phyloP scores from a whole-genome alignment of 2,797 vertebrate genomes.

The Selene dorsalis region DNA sequence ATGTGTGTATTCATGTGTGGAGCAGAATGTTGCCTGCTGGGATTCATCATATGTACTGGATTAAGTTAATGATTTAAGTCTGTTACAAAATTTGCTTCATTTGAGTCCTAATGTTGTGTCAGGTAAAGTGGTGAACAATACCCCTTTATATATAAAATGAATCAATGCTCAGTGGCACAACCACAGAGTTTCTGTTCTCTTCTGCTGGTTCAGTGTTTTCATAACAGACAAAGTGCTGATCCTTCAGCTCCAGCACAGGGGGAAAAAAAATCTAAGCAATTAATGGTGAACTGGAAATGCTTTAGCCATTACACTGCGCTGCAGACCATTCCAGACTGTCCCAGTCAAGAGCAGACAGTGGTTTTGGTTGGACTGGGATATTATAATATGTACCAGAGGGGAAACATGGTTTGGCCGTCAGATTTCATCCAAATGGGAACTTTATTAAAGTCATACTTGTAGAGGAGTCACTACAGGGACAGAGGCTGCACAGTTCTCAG shows the following conservation, averaged over 20 bases:
- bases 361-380: conserved; percentile 52
- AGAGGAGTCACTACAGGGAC: background rate
- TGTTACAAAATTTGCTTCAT: background rate
- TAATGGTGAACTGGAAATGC: conserved; percentile 56
- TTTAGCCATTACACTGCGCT: conserved; percentile 42
- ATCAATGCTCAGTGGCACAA: background rate
- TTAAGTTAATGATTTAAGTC: background rate
- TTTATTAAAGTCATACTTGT: conserved; percentile 1
- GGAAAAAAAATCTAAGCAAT: conserved; percentile 27
- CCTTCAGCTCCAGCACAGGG: conserved; percentile 1
- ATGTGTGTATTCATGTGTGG: background rate
- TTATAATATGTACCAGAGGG: conserved; percentile 35
- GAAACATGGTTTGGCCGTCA: conserved; percentile 32
- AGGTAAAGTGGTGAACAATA: conserved; percentile 2
- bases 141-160: background rate
- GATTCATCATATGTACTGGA: background rate
- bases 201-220: conserved; percentile 30
- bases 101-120: background rate
- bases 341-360: conserved; percentile 32
- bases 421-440: background rate
- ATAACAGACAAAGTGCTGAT: conserved; percentile 38
- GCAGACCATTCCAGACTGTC: conserved; percentile 22
- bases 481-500: background rate
- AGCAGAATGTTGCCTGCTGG: background rate
- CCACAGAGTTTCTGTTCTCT: background rate